Evolutionary conservation across 2,113 vertebrate species (phyloP).

Genomic region (Corythaeola cristata): DNA sequence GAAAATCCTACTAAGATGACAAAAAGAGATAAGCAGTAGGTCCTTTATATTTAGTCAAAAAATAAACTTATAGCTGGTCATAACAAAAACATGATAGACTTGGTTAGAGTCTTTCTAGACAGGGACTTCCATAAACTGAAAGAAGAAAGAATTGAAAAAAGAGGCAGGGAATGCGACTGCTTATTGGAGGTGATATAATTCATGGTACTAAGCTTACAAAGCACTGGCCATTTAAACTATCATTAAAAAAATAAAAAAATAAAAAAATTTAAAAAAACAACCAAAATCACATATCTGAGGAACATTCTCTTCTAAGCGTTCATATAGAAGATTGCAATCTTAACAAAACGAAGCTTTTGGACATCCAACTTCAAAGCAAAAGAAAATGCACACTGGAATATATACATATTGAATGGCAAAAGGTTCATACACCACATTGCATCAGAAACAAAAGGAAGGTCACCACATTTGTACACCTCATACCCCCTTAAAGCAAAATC

Average conservation of each 20-base stretch:
- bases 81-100: neutral
- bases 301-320: neutral
- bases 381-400: neutral
- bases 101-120: neutral
- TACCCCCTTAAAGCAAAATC: neutral
- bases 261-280: neutral
- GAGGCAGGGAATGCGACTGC: neutral
- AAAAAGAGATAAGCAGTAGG: neutral
- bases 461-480: neutral
- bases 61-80: neutral
- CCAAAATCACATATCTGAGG: neutral
- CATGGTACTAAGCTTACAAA: neutral
- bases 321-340: neutral
- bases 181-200: neutral
- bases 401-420: neutral
- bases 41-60: neutral
- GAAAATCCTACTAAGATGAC: neutral
- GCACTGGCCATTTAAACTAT: neutral
- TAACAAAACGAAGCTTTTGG: neutral
- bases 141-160: neutral
- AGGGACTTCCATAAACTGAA: neutral
- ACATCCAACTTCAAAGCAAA: constrained; percentile 35
- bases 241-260: neutral
- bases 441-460: neutral
- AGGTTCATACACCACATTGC: neutral